These are phyloP conservation scores for Drosophila rubida DNA, from an alignment of 2,888 invertebrate species.

Conservation along the genomic window DNA sequence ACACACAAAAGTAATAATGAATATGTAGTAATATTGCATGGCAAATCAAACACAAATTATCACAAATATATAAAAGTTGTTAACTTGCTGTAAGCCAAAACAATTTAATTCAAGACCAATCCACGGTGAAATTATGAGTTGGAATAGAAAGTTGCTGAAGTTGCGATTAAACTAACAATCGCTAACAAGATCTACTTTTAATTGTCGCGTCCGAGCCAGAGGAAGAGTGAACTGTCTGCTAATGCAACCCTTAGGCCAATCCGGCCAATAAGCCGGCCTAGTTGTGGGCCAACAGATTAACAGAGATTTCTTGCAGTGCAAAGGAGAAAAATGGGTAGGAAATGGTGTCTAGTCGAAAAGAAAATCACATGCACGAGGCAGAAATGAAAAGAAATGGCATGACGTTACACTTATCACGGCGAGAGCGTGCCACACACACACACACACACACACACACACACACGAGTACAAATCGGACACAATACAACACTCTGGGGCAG, in stretches of 20 bases:
- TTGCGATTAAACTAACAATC: too few species aligned
- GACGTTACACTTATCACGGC: conserved; percentile 44
- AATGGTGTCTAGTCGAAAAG: conserved; percentile 16
- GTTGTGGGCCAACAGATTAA: not conserved
- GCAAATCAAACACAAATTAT: too few species aligned
- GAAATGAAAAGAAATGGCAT: conserved; percentile 19
- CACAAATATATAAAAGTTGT: too few species aligned
- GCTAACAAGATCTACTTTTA: conserved; percentile 9
- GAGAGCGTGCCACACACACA: conserved; percentile 21
- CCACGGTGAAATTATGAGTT: not conserved
- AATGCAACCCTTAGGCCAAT: conserved; percentile 18
- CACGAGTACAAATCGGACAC: not conserved
- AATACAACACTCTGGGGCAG: conserved; percentile 33
- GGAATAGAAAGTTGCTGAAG: not conserved
- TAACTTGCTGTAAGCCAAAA: too few species aligned
- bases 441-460: conserved; percentile 13
- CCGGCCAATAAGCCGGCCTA: conserved; percentile 5
- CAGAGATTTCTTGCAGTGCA: conserved; percentile 31
- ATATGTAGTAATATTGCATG: too few species aligned
- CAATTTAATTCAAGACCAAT: not conserved
- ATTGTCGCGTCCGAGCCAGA: not conserved
- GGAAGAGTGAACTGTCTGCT: not conserved
- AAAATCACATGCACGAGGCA: not conserved
- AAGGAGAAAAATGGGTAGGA: not conserved
- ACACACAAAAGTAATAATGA: too few species aligned